These are phyloP conservation scores for Rhogogaster chlorosoma DNA, from an alignment of 2,888 invertebrate genomes.

Conservation along the genomic window DNA sequence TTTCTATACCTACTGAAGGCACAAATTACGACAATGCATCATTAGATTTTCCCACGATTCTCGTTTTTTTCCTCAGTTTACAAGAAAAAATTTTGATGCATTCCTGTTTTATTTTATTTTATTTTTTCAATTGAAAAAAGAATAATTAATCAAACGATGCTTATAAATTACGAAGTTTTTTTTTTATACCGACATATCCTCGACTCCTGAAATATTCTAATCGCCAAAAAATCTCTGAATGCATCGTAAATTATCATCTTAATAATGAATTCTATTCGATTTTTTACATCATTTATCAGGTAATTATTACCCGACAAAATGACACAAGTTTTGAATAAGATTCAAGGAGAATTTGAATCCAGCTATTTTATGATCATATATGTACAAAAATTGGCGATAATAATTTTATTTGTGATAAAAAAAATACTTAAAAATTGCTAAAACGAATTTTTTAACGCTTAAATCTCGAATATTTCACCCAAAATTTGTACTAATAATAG, in stretches of 20 bases:
- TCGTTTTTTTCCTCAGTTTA: no score
- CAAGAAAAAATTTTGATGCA: no score
- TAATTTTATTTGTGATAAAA: no score
- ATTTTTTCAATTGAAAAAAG: no score
- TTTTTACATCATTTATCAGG: not conserved
- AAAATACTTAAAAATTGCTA: no score
- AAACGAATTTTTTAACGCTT: no score
- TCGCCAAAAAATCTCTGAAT: not conserved
- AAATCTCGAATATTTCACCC: not conserved
- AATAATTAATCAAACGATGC: not conserved
- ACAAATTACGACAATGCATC: not conserved
- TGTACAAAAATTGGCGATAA: no score
- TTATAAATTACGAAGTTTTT: not conserved
- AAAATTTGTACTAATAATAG: not conserved
- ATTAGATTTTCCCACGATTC: not conserved
- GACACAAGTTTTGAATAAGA: not conserved
- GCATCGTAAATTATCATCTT: not conserved
- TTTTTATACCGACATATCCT: not conserved
- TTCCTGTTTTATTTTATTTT: no score
- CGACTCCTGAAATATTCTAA: not conserved
- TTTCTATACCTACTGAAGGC: not conserved
- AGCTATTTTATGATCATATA: not conserved
- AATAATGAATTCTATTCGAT: not conserved
- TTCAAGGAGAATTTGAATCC: not conserved
- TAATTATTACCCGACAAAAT: not conserved